Percentiles rank a stretch among this genome's conserved stretches.
phyloP scores from a whole-genome alignment of 2,113 vertebrate species.

The Lagopus muta region DNA sequence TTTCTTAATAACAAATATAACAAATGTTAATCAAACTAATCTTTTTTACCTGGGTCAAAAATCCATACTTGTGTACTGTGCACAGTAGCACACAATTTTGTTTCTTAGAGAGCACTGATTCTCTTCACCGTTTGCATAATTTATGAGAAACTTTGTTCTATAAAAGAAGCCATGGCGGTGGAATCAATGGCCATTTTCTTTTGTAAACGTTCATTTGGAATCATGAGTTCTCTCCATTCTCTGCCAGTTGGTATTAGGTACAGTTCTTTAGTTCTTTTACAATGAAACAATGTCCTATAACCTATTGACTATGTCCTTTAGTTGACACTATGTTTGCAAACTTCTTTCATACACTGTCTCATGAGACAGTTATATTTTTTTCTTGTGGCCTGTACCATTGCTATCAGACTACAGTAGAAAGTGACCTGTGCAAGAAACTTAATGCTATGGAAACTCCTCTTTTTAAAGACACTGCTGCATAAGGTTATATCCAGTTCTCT shows the following conservation, averaged over 20 bases:
- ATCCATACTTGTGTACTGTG: background rate
- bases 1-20: constrained; percentile 69
- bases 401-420: background rate
- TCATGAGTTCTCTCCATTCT: background rate
- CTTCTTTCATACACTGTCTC: background rate
- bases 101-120: constrained; percentile 11
- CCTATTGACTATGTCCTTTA: background rate
- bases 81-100: background rate
- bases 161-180: background rate
- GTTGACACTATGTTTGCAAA: background rate
- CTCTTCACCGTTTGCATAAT: background rate
- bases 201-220: background rate
- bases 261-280: background rate
- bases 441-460: background rate
- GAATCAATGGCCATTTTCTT: background rate
- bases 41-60: constrained; percentile 41
- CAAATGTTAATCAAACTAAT: constrained; percentile 69
- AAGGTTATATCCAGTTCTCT: background rate
- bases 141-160: background rate
- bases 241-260: background rate
- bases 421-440: background rate
- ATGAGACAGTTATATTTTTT: rapidly evolving
- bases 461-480: background rate
- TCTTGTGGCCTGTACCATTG: background rate
- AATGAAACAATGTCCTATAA: background rate